These are phyloP conservation scores for Lepidochrysops patricia DNA, from an alignment of 2,888 invertebrate species.

Conservation along the genomic window DNA sequence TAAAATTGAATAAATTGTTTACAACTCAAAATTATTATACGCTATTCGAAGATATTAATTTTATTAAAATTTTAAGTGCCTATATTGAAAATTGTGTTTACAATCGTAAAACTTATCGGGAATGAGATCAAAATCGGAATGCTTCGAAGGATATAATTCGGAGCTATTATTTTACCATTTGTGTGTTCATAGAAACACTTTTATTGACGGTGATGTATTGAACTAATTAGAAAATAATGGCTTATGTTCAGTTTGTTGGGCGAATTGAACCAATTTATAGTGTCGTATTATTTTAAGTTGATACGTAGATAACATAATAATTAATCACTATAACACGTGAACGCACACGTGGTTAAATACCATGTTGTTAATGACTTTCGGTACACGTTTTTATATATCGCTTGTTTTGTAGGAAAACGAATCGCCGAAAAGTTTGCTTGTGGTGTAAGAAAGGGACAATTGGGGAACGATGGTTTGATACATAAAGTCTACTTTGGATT, in stretches of 20 bases:
- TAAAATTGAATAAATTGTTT: background rate
- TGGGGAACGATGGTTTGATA: too few species aligned
- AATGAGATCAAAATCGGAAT: background rate
- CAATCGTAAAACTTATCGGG: background rate
- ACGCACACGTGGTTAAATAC: too few species aligned
- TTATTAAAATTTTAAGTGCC: background rate
- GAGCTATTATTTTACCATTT: slow-evolving; percentile 9
- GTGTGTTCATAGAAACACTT: slow-evolving; percentile 10
- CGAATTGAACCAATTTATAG: background rate
- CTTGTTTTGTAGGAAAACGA: too few species aligned
- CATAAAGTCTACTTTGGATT: too few species aligned
- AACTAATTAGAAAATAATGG: background rate
- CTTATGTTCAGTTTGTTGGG: background rate
- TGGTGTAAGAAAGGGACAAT: too few species aligned
- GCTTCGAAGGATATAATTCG: slow-evolving; percentile 2
- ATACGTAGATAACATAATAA: too few species aligned
- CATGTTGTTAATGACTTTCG: too few species aligned
- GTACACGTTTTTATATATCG: too few species aligned
- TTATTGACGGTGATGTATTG: background rate
- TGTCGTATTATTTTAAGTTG: too few species aligned
- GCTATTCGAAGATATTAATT: background rate
- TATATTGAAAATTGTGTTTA: background rate
- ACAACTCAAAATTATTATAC: background rate
- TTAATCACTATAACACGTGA: too few species aligned
- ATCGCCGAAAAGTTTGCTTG: too few species aligned